Conservation (phyloP, 2,113 vertebrate species). For the Menura novaehollandiae region DNA sequence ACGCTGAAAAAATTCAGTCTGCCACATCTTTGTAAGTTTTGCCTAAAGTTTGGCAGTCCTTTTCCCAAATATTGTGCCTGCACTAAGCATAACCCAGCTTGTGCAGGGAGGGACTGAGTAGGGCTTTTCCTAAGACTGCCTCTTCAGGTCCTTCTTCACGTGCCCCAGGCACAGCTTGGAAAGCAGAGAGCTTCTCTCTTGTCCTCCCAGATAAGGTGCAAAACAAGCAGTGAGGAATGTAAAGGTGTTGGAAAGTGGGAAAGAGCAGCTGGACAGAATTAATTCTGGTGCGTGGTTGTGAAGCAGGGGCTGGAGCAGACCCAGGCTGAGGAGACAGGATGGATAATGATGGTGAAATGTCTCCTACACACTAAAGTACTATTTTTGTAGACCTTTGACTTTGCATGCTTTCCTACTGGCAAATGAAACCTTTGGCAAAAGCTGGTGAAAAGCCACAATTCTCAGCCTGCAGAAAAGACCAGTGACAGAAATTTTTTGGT, state of each 20-base stretch:
- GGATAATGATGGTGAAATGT: neutral
- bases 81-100: neutral
- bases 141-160: neutral
- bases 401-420: neutral
- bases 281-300: neutral
- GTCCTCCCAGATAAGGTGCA: neutral
- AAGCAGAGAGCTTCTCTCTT: neutral
- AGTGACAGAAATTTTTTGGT: neutral
- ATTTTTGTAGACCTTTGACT: neutral
- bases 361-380: neutral
- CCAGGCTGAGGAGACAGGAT: neutral
- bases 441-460: neutral
- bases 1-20: neutral
- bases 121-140: neutral
- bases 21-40: neutral
- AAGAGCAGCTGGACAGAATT: neutral
- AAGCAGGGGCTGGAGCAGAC: neutral
- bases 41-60: neutral
- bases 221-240: accelerated
- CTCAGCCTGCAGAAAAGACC: neutral
- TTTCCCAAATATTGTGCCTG: neutral
- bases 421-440: neutral
- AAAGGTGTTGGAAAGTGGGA: neutral
- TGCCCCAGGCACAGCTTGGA: neutral
- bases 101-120: neutral